These are phyloP conservation scores for Calameuta pallipes DNA, from an alignment of 2,888 invertebrate genomes.

Conservation along the genomic window DNA sequence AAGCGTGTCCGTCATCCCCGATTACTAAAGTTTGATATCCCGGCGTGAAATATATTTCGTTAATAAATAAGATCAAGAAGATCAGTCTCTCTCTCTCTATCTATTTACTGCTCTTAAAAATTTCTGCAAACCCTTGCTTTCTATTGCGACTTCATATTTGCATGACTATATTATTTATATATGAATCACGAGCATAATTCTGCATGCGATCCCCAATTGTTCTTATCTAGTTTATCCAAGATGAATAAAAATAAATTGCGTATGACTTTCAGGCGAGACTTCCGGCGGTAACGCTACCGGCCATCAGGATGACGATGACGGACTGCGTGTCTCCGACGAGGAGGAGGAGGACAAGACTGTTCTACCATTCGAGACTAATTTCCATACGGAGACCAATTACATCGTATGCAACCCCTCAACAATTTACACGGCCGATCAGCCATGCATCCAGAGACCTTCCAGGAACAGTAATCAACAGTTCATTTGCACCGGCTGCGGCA, in stretches of 20 bases:
- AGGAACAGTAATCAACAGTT: conserved; percentile 30
- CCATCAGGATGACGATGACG: background rate
- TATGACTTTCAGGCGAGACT: background rate
- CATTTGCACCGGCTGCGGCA: conserved; percentile 59
- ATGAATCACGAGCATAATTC: background rate
- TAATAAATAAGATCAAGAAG: background rate
- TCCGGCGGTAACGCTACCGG: background rate
- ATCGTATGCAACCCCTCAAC: background rate
- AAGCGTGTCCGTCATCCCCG: background rate
- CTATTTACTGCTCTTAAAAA: background rate
- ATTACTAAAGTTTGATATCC: background rate
- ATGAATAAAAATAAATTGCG: background rate
- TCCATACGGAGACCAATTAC: conserved; percentile 7
- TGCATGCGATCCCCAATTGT: background rate
- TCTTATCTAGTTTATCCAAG: background rate
- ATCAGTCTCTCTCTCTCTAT: background rate
- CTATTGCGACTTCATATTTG: background rate
- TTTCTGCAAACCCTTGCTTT: background rate
- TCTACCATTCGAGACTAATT: background rate
- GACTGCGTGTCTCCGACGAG: background rate
- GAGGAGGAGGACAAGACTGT: background rate
- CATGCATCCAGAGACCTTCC: background rate
- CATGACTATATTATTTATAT: background rate
- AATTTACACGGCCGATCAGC: background rate
- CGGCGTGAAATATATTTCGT: background rate